Percentiles rank a stretch among this genome's conserved stretches.
Evolutionary conservation across 2,113 vertebrate species (phyloP).

Genomic region (Noctilio leporinus): DNA sequence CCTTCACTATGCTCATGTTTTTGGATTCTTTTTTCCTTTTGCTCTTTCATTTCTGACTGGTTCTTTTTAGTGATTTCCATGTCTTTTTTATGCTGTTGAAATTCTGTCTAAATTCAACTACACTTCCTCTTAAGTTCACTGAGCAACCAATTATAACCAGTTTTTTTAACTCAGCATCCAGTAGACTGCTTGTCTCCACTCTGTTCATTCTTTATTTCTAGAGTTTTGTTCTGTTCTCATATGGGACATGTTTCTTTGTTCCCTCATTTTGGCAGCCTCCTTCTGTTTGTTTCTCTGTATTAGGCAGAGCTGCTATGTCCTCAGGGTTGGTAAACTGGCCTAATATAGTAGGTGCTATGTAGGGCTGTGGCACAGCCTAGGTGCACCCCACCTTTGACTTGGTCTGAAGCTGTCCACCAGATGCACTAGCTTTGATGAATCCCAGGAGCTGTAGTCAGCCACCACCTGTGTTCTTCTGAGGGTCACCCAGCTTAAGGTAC

Average conservation of each 20-base stretch:
- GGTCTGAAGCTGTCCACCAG: not conserved
- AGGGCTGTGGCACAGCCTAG: not conserved
- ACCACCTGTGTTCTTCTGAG: not conserved
- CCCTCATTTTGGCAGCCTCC: not conserved
- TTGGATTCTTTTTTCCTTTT: too few relatives aligned
- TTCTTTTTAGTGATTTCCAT: too few relatives aligned
- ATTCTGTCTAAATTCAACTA: not conserved
- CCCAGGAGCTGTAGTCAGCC: not conserved
- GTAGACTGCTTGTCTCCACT: not conserved
- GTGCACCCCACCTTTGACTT: not conserved
- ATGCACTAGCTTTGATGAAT: not conserved
- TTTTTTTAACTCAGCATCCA: not conserved
- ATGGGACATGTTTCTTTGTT: not conserved
- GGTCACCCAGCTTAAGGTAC: not conserved
- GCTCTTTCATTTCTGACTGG: too few relatives aligned
- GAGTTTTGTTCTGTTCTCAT: not conserved
- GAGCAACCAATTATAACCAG: not conserved
- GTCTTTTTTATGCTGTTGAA: not conserved
- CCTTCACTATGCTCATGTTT: too few relatives aligned
- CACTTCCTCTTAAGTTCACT: not conserved
- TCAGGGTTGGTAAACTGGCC: too few relatives aligned
- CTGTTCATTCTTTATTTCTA: not conserved
- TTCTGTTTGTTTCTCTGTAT: not conserved
- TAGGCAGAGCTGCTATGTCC: too few relatives aligned
- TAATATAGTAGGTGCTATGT: too few relatives aligned